A percentile compares a stretch with the other conserved stretches of the same genome.
These are phyloP conservation scores for Potamilus streckersoni DNA, from an alignment of 1,140 invertebrate species.

Conservation along the genomic window DNA sequence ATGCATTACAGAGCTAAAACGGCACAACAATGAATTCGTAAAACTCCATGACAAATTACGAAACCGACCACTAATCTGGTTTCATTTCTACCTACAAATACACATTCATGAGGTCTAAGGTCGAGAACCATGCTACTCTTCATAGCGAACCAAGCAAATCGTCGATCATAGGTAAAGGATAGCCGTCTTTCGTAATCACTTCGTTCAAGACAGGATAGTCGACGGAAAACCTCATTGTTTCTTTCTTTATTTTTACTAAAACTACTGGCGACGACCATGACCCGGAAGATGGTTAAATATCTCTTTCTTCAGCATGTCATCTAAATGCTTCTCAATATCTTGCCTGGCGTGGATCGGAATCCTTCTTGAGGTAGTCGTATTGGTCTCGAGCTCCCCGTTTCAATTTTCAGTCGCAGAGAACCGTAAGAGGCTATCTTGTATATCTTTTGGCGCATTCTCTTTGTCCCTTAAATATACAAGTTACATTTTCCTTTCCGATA, in stretches of 20 bases:
- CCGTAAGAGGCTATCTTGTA: too few relatives aligned
- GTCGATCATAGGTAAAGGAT: slow-evolving; percentile 25
- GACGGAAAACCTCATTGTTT: slow-evolving; percentile 67
- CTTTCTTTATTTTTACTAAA: slow-evolving; percentile 67
- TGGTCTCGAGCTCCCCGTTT: too few relatives aligned
- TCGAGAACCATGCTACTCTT: too few relatives aligned
- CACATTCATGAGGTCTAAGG: neutral
- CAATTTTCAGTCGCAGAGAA: too few relatives aligned
- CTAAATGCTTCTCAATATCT: slow-evolving; percentile 16
- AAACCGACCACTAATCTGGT: slow-evolving; percentile 10
- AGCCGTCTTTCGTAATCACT: slow-evolving; percentile 29
- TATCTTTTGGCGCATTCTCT: too few relatives aligned
- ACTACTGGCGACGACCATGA: slow-evolving; percentile 71
- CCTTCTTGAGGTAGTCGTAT: neutral
- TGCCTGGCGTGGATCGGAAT: slow-evolving; percentile 11
- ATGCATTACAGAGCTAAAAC: slow-evolving; percentile 40
- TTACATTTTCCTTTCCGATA: too few relatives aligned
- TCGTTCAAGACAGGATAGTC: slow-evolving; percentile 67
- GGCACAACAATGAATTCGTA: slow-evolving; percentile 35
- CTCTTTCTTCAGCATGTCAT: slow-evolving; percentile 51
- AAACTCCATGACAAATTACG: slow-evolving; percentile 3
- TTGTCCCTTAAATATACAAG: too few relatives aligned
- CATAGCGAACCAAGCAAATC: slow-evolving; percentile 27
- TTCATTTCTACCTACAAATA: slow-evolving; percentile 24
- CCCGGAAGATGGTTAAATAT: slow-evolving; percentile 57